phyloP scores from a whole-genome alignment of 2,888 invertebrate species.

The Drosophila trichaetosa region DNA sequence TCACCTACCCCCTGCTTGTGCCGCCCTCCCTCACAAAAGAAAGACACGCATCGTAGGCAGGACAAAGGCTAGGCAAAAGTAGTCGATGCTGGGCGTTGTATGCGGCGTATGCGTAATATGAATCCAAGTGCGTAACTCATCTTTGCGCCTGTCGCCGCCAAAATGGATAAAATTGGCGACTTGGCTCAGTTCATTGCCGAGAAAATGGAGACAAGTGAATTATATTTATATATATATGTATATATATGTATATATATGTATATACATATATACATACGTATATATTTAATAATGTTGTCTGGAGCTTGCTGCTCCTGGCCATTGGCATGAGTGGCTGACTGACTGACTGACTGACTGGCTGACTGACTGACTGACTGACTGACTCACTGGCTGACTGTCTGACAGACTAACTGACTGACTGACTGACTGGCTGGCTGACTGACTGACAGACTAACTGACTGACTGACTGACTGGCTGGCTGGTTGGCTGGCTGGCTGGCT shows the following conservation, averaged over 20 bases:
- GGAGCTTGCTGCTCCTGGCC: slow-evolving; percentile 42
- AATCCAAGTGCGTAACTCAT: slow-evolving; percentile 58
- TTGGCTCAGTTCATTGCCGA: slow-evolving; percentile 44
- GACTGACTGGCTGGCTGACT: slow-evolving; percentile 31
- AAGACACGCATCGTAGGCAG: neutral
- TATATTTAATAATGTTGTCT: slow-evolving; percentile 35
- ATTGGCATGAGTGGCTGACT: slow-evolving; percentile 41
- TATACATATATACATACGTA: no score
- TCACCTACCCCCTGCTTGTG: neutral
- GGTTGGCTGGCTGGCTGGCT: slow-evolving; percentile 25
- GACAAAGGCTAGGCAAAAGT: slow-evolving; percentile 11
- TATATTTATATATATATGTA: slow-evolving; percentile 32
- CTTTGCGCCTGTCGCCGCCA: slow-evolving; percentile 48
- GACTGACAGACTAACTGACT: slow-evolving; percentile 20
- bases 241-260: no score
- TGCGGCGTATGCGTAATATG: slow-evolving; percentile 67
- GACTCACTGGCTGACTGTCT: slow-evolving; percentile 10
- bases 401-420: slow-evolving; percentile 18
- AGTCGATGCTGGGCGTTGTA: slow-evolving; percentile 2
- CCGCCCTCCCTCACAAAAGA: neutral
- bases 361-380: slow-evolving; percentile 25
- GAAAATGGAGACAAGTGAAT: slow-evolving; percentile 47
- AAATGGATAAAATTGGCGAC: slow-evolving; percentile 14
- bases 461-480: slow-evolving; percentile 24
- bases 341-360: slow-evolving; percentile 22